Percentiles rank a stretch among this genome's conserved stretches.
Conservation (phyloP, 2,888 invertebrate species). For the Caradrina kadenii region DNA sequence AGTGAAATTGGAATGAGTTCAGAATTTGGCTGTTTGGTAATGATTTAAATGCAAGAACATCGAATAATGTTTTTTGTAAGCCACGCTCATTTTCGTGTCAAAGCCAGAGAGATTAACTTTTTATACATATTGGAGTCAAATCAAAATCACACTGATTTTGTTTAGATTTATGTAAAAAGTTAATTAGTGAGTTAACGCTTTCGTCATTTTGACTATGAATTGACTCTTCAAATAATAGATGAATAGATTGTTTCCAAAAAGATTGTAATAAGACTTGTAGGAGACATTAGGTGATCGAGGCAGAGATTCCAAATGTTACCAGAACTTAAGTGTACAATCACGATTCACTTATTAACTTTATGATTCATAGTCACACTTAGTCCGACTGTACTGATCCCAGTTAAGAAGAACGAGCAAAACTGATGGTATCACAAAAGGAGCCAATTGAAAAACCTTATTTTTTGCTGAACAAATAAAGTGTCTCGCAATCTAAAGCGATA, state of each 20-base stretch:
- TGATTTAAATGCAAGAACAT: no score
- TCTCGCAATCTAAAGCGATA: conserved; percentile 78
- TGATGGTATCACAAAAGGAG: conserved; percentile 60
- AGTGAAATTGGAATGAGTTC: not conserved
- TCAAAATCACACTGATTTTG: not conserved
- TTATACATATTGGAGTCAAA: not conserved
- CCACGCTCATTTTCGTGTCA: not conserved
- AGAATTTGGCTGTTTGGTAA: no score
- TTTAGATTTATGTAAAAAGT: not conserved
- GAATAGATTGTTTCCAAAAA: not conserved
- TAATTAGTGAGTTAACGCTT: no score
- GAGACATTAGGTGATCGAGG: no score
- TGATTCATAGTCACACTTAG: not conserved
- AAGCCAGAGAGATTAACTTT: not conserved
- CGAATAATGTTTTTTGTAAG: not conserved
- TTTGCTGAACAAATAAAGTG: conserved; percentile 77
- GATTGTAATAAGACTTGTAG: no score
- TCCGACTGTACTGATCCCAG: conserved; percentile 9
- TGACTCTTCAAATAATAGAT: no score
- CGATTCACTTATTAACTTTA: not conserved
- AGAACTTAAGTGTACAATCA: not conserved
- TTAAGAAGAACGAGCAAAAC: conserved; percentile 43
- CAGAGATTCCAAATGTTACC: no score
- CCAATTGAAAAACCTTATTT: conserved; percentile 73
- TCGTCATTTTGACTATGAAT: no score